Evolutionary conservation across 2,888 invertebrate genomes (phyloP), one percentile per base, ranked within the genome.

Genomic region (Rhagium mordax): DNA sequence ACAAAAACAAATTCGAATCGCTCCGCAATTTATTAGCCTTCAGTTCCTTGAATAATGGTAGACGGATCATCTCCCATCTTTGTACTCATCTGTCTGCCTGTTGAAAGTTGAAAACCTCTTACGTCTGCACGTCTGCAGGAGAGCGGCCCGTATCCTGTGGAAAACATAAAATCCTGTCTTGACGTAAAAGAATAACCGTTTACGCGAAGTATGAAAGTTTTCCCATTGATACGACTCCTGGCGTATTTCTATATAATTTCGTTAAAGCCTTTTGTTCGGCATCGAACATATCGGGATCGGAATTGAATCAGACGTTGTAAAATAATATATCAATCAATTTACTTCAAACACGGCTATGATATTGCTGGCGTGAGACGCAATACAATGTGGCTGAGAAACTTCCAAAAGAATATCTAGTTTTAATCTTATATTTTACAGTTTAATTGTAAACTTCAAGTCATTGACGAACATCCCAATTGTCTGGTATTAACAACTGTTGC

Each of bases 241-340:
- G 2, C 48, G 27, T 16, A 64, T 48, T 49, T 49, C 48, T 21
- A 64, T 16, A 51, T 64, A 64, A 64, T 64, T 64, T 51, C 29
- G 53, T 67, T 47, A 47, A 57, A 57, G 66, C 41, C 24, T 8
- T 57, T 57, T 51, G 57, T 53, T 29, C 51, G 47, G 47, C 47
- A 1, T 20, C 24, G 18, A 47, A 61, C 21, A 13, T 61, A 61
- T 29, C 70, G 72, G 21, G 65, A 67, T 64, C 67, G 24, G 55
- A 72, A 75, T 75, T 71, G 75, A 68, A 79, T 76, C 74, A 72
- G 74, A 74, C 75, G 68, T 71, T 70, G 73, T 73, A 71, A 74
- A 75, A 78, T 74, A 72, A 76, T 76, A 75, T 72, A 78, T 78
- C 76, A 78, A 78, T 78, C 75, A 74, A 72, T 74, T 75, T 74